A percentile compares a stretch with the other conserved stretches of the same genome.
phyloP scores from a whole-genome alignment of 1,140 invertebrate genomes.

The Procambarus virginalis region DNA sequence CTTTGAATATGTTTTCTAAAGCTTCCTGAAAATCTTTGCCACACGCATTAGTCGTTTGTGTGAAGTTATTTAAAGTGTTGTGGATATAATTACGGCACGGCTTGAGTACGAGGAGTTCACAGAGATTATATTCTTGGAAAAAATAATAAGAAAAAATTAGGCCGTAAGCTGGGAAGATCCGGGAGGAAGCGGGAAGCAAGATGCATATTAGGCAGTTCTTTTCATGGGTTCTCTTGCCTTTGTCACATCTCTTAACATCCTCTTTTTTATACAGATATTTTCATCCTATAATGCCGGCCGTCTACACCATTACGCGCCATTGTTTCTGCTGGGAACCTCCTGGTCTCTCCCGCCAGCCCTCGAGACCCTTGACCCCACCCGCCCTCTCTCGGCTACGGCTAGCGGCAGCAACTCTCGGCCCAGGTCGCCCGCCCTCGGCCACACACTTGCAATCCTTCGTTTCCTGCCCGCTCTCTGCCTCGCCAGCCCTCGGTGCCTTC shows the following conservation, averaged over 20 bases:
- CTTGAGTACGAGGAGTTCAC: not conserved
- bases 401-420: too few relatives aligned
- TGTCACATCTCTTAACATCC: not conserved
- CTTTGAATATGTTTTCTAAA: not conserved
- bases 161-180: not conserved
- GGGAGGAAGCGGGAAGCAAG: not conserved
- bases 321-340: not conserved
- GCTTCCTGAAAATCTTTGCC: constrained; percentile 3
- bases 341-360: not conserved
- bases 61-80: not conserved
- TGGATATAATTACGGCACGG: not conserved
- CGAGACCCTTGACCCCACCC: too few relatives aligned
- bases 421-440: too few relatives aligned
- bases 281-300: not conserved
- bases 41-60: not conserved
- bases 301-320: not conserved
- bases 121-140: constrained; percentile 1
- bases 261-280: not conserved
- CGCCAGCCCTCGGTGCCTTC: too few relatives aligned
- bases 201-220: constrained; percentile 6
- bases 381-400: too few relatives aligned
- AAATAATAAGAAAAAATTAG: not conserved
- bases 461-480: too few relatives aligned
- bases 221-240: constrained; percentile 2
- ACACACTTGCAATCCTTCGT: too few relatives aligned